A percentile compares a stretch with the other conserved stretches of the same genome.
Conservation (phyloP, 2,797 vertebrate genomes). For the Chrosomus eos region DNA sequence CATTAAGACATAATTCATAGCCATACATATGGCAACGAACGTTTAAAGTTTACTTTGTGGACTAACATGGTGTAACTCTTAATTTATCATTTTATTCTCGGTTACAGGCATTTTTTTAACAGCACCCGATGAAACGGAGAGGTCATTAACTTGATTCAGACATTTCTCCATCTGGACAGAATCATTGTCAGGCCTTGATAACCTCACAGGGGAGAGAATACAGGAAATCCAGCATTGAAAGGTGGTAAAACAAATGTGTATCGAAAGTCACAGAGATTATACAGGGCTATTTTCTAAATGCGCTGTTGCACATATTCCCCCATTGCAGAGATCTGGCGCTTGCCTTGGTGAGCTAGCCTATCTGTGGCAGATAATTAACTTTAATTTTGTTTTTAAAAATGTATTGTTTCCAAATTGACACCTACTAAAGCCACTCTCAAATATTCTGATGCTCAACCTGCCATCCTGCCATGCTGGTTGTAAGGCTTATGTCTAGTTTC, state of each 20-base stretch:
- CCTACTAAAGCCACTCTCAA: no score
- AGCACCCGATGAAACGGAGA: no score
- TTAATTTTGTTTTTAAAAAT: no score
- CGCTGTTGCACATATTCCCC: not conserved
- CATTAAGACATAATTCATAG: not conserved
- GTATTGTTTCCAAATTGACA: no score
- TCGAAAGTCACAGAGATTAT: not conserved
- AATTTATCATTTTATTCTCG: no score
- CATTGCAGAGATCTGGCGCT: not conserved
- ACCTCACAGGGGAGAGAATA: slow-evolving; percentile 42
- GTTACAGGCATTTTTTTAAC: no score
- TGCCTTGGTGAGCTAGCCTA: not conserved
- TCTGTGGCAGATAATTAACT: not conserved
- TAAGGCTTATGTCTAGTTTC: no score
- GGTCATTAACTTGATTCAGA: no score
- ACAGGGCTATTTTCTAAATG: not conserved
- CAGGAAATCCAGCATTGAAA: slow-evolving; percentile 74
- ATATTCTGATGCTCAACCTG: no score
- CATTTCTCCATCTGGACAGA: slow-evolving; percentile 24
- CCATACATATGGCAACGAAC: not conserved
- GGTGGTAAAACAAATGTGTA: slow-evolving; percentile 62
- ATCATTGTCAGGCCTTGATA: slow-evolving; percentile 28
- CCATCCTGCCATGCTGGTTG: no score
- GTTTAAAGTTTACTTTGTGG: no score
- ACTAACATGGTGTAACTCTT: no score